Evolutionary conservation across 1,140 invertebrate species (phyloP), one percentile per base, ranked within the genome.

Genomic region (Leptonema lineaticorne): DNA sequence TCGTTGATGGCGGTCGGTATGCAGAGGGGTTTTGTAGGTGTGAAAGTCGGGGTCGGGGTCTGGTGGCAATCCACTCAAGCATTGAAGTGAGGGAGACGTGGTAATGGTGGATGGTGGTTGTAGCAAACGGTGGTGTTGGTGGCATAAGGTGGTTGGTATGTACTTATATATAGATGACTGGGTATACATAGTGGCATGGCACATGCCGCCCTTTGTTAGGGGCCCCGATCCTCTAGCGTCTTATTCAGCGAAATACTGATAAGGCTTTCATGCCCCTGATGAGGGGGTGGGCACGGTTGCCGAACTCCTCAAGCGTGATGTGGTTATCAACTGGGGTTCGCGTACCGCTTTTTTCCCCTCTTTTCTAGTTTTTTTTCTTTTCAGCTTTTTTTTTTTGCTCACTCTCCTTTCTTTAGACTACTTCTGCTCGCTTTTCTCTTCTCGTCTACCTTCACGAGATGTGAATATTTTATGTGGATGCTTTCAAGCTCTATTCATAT

Each of bases 221-320:
- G 62, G 41, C 26, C 45, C 37, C 63, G 53, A 66, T 57, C 53
- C 63, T 57, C 63, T 27, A 50, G 63, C 63, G 63, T 66, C 63
- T 66, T 70, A 70, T 67, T 70, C 69, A 70, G 69, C 69, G 60
- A 70, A 70, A 70, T 67, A 70, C 64, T 67, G 69, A 70, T 70
- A 67, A 67, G 69, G 60, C 64, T 67, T 70, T 53, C 41, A 26
- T 16, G 29, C 24, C 48, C 50, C 45, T 50, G 18, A 18, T 28
- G 22, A 50, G 30, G 63, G 22, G 63, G 20, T 41, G 50, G 16
- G 62, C 26, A 50, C 8, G 33, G 63, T 53, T 29, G 48, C 30
- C 28, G 33, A 60, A 41, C 57, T 33, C 29, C 57, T 60, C 57
- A 28, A 37, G 29, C 57, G 33, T 53, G 57, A 58, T 53, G 67